Percentiles rank a stretch among this genome's conserved stretches.
These are phyloP conservation scores for Rhingia campestris DNA, from an alignment of 2,888 invertebrate genomes.

Conservation along the genomic window DNA sequence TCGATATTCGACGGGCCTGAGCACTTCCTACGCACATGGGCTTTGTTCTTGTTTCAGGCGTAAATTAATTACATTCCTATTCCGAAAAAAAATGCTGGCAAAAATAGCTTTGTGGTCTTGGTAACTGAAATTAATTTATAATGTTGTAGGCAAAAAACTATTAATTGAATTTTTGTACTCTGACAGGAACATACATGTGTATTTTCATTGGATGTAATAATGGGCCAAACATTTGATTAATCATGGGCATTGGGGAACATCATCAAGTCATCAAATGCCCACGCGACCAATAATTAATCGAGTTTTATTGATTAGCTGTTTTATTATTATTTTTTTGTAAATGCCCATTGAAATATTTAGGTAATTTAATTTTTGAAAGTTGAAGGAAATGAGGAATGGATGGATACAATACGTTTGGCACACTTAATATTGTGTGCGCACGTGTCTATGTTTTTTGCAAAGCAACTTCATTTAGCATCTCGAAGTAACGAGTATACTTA, in stretches of 20 bases:
- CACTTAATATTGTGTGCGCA: conserved; percentile 35
- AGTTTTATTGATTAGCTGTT: conserved; percentile 56
- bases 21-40: conserved; percentile 49
- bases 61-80: conserved; percentile 67
- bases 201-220: conserved; percentile 38
- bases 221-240: conserved; percentile 57
- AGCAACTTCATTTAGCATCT: no score
- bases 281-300: conserved; percentile 65
- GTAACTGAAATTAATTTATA: conserved; percentile 64
- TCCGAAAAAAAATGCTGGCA: conserved; percentile 27
- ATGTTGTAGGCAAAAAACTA: conserved; percentile 58
- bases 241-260: conserved; percentile 52
- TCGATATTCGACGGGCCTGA: conserved; percentile 31
- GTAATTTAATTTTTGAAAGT: conserved; percentile 32
- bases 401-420: conserved; percentile 33
- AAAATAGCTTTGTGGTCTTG: conserved; percentile 30
- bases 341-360: conserved; percentile 39
- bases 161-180: conserved; percentile 68
- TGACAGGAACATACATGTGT: conserved; percentile 67
- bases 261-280: conserved; percentile 66
- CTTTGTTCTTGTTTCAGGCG: conserved; percentile 33
- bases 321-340: conserved; percentile 16
- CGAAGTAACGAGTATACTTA: no score
- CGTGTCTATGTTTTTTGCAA: no score
- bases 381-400: conserved; percentile 52